Conservation (phyloP, 2,113 vertebrate species). For the Oryzias curvinotus region DNA sequence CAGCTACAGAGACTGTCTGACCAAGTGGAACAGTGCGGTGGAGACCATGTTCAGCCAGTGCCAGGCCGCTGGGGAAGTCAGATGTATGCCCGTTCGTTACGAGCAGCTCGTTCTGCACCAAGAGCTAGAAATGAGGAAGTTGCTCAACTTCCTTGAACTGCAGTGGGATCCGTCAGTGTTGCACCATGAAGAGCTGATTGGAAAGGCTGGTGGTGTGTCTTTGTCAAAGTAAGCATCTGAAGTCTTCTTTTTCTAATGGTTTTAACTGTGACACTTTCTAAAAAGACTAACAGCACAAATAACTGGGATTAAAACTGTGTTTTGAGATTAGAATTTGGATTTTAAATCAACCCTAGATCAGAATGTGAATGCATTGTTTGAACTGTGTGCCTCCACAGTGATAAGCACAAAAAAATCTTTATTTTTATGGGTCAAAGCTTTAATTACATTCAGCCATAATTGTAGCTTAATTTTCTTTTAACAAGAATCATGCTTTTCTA, state of each 20-base stretch:
- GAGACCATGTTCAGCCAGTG: conserved; percentile 94
- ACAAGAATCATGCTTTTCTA: too few species aligned
- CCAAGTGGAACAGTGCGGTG: conserved; percentile 91
- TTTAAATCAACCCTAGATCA: too few species aligned
- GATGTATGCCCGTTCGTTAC: conserved; percentile 86
- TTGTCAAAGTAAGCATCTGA: conserved; percentile 88
- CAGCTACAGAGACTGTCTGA: conserved; percentile 92
- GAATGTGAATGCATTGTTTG: too few species aligned
- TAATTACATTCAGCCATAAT: too few species aligned
- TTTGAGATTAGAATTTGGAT: too few species aligned
- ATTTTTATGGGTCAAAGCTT: too few species aligned
- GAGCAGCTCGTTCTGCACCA: conserved; percentile 89
- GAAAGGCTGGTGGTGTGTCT: conserved; percentile 91
- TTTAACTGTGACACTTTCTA: too few species aligned
- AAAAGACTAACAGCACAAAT: too few species aligned
- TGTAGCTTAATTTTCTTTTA: too few species aligned
- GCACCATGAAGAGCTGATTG: conserved; percentile 92
- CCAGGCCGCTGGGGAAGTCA: conserved; percentile 73
- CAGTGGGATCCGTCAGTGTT: conserved; percentile 88
- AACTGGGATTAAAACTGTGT: too few species aligned
- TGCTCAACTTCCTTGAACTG: conserved; percentile 87
- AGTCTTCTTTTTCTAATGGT: neutral
- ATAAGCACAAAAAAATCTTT: too few species aligned
- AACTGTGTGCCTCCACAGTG: too few species aligned
- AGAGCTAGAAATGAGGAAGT: conserved; percentile 87